Evolutionary conservation across 2,888 invertebrate species (phyloP).

Genomic region (Chrysolina oricalcia): DNA sequence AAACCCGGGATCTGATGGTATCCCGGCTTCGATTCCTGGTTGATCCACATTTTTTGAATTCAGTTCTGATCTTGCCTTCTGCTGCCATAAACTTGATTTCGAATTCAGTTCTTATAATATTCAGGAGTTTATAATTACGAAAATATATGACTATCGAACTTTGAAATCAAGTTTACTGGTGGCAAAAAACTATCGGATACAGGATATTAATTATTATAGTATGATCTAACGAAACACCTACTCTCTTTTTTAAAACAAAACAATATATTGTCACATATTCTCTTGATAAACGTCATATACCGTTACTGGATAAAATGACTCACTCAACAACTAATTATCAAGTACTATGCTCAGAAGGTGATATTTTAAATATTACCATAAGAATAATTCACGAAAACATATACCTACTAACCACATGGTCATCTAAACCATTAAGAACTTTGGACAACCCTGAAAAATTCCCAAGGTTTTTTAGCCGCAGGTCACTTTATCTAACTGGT

Average conservation of each 20-base stretch:
- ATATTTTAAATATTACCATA: constrained; percentile 6
- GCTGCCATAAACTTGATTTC: too few species aligned
- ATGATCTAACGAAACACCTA: background rate
- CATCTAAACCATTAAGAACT: constrained; percentile 21
- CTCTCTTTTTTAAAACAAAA: background rate
- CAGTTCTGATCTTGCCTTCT: too few species aligned
- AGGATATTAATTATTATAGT: too few species aligned
- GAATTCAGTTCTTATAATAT: too few species aligned
- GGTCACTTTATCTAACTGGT: constrained; percentile 58
- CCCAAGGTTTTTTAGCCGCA: constrained; percentile 59
- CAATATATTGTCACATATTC: background rate
- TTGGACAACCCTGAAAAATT: constrained; percentile 58
- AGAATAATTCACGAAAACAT: constrained; percentile 14
- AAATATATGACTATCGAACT: too few species aligned
- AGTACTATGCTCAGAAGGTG: constrained; percentile 22
- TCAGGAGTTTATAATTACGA: too few species aligned
- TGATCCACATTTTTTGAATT: too few species aligned
- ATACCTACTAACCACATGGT: constrained; percentile 13
- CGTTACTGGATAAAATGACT: background rate
- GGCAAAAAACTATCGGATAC: too few species aligned
- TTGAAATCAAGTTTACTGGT: too few species aligned
- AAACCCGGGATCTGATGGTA: too few species aligned
- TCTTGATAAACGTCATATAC: background rate
- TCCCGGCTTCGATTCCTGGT: too few species aligned
- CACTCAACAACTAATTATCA: constrained; percentile 14